Evolutionary conservation across 1,140 invertebrate species (phyloP), one percentile per base, ranked within the genome.

Genomic region (Trichonephila clavata): DNA sequence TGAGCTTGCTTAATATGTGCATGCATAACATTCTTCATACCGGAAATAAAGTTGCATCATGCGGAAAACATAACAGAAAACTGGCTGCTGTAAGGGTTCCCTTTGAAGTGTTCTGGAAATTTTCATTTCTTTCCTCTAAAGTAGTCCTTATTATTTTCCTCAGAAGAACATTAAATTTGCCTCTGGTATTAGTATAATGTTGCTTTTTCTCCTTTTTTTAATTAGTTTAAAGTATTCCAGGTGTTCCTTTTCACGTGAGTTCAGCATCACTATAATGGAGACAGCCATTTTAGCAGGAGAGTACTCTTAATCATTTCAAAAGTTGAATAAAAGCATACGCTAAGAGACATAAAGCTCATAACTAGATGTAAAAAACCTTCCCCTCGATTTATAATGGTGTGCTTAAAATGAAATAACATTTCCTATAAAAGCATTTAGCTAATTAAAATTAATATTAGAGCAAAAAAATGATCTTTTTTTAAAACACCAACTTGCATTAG

Each of bases 151-250:
- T 16, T 32, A 84, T 84, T 84, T 84, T 84, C 16, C 24, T 59
- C 2, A 18, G 50, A 57, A 21, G 50, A 57, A 57, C 57, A 59
- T 57, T 21, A 24, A n/a, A 84, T 50, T 59, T 6, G 81, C 14
- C 27, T 59, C 5, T 32, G 7, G 14, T 77, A 32, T 5, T 32
- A 57, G 27, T 59, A 57, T 5, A 5, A n/a, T 24, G 21, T 13
- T 84, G 20, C 43, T 50, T 24, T 39, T 32, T 24, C 18, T 57
- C 24, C 81, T 57, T 59, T 59, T 32, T 84, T 84, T 84, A 84
- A 84, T 84, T 84, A 84, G 81, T 59, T 84, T 84, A 84, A 84
- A 84, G 81, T 27, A 84, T 6, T 27, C 24, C 81, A 84, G 81
- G 18, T 84, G 81, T 43, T 57, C 24, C 7, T 84, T n/a, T 59